phyloP scores from a whole-genome alignment of 2,797 vertebrate genomes.

The Sebastes baramenuke region DNA sequence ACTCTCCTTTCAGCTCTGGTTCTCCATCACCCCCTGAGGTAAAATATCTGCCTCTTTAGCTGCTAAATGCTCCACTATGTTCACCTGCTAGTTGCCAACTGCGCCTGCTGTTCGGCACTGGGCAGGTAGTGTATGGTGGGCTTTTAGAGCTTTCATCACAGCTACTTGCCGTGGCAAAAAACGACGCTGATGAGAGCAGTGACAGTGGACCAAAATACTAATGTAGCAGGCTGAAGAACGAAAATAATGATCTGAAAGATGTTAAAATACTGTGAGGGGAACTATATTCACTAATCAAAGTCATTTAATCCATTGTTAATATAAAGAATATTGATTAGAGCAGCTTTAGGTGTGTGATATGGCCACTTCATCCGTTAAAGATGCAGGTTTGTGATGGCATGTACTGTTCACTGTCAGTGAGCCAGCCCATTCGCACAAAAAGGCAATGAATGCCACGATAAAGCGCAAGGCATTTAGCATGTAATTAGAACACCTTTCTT shows the following conservation, averaged over 20 bases:
- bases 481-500: no score
- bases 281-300: not conserved
- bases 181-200: no score
- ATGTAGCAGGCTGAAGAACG: not conserved
- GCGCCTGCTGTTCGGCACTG: not conserved
- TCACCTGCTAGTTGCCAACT: not conserved
- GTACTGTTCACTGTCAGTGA: not conserved
- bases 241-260: not conserved
- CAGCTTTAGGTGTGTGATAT: not conserved
- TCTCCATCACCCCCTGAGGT: not conserved
- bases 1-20: not conserved
- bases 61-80: not conserved
- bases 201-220: no score
- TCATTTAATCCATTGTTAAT: not conserved
- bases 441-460: no score
- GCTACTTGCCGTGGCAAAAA: no score
- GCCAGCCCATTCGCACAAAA: no score
- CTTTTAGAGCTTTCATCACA: no score
- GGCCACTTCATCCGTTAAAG: not conserved
- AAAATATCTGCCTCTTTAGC: not conserved
- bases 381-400: not conserved
- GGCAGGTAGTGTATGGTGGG: not conserved
- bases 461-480: no score
- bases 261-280: not conserved
- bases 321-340: not conserved